These are phyloP conservation scores for Netelia inedita DNA, from an alignment of 2,888 invertebrate genomes.

Conservation along the genomic window DNA sequence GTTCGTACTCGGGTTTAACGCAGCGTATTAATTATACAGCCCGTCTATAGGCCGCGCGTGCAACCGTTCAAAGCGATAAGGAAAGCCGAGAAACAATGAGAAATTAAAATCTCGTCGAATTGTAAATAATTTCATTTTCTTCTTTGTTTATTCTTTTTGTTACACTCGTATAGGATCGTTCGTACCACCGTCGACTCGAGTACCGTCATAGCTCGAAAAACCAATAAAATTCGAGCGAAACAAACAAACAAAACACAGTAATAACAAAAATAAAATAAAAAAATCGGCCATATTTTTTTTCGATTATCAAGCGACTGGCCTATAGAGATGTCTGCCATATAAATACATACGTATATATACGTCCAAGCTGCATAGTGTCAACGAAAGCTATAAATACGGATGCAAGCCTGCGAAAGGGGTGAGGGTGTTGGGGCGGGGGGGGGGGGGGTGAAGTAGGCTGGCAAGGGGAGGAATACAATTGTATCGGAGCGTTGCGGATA, in stretches of 20 bases:
- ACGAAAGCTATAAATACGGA: neutral
- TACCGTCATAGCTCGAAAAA: slow-evolving; percentile 3
- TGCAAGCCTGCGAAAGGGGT: neutral
- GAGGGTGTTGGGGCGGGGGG: slow-evolving; percentile 3
- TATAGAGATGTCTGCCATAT: neutral
- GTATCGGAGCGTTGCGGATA: slow-evolving; percentile 61
- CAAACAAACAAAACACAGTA: neutral
- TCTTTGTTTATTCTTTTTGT: neutral
- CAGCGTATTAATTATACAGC: slow-evolving; percentile 51
- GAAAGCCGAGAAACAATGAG: slow-evolving; percentile 61
- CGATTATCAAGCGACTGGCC: neutral
- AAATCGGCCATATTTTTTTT: neutral
- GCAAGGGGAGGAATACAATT: slow-evolving; percentile 11
- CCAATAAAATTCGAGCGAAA: neutral
- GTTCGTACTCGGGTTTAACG: slow-evolving; percentile 46
- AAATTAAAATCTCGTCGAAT: slow-evolving; percentile 53
- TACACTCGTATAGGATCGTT: slow-evolving; percentile 20
- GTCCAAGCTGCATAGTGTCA: neutral
- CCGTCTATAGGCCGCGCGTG: neutral
- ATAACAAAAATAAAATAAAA: neutral
- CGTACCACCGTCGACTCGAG: slow-evolving; percentile 27
- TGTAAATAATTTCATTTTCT: slow-evolving; percentile 43
- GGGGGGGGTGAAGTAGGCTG: neutral
- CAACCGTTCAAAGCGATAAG: slow-evolving; percentile 16
- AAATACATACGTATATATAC: neutral